A percentile compares a stretch with the other conserved stretches of the same genome.
Conservation (phyloP, 2,797 vertebrate genomes). For the Rhabdomys pumilio region DNA sequence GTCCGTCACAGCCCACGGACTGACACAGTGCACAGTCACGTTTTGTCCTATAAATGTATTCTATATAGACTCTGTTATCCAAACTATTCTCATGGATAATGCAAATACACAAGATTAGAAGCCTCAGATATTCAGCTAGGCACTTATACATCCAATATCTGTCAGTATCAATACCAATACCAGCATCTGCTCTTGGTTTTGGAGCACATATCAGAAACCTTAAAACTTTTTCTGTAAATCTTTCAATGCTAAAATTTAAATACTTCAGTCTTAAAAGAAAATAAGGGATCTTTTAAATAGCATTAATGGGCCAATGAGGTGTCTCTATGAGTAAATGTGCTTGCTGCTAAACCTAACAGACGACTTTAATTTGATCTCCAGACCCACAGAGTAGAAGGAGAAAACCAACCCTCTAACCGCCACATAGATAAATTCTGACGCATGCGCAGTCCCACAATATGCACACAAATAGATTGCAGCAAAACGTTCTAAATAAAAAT, state of each 20-base stretch:
- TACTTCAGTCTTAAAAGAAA: constrained; percentile 23
- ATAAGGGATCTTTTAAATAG: not conserved
- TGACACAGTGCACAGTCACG: not conserved
- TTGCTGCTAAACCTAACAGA: not conserved
- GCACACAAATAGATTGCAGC: not conserved
- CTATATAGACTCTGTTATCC: not conserved
- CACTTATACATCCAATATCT: not conserved
- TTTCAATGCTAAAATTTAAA: not conserved
- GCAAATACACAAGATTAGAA: not conserved
- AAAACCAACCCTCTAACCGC: not conserved
- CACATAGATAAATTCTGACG: too few relatives aligned
- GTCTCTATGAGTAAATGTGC: not conserved
- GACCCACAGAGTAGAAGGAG: not conserved
- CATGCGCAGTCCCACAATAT: not conserved
- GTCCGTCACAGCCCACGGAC: not conserved
- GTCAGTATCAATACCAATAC: not conserved
- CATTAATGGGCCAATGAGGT: not conserved
- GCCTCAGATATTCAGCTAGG: not conserved
- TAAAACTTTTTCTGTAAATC: constrained; percentile 36
- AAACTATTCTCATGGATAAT: not conserved
- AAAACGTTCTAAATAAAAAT: not conserved
- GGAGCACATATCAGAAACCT: constrained; percentile 52
- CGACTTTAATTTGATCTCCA: not conserved
- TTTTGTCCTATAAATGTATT: constrained; percentile 49
- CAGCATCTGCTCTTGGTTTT: not conserved